Percentiles rank a stretch among this genome's conserved stretches.
These are phyloP conservation scores for Drosophila orena DNA, from an alignment of 1,140 invertebrate species.

Conservation along the genomic window DNA sequence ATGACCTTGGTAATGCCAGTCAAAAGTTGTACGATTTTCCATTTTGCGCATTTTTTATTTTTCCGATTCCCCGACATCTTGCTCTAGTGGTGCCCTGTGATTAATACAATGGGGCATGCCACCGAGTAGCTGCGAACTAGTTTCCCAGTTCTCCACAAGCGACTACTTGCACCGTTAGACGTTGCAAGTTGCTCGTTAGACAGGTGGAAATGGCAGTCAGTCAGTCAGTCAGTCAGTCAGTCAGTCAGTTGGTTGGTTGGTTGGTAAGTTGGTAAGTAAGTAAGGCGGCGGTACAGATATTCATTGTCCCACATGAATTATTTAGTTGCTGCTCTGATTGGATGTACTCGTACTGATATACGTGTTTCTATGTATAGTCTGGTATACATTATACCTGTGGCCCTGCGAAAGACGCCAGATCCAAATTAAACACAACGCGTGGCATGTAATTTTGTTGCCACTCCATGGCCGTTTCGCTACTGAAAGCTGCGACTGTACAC, in stretches of 20 bases:
- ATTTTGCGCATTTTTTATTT: not conserved
- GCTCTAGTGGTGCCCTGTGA: conserved; percentile 1
- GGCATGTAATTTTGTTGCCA: conserved; percentile 38
- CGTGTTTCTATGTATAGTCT: not conserved
- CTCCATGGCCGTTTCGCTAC: conserved; percentile 12
- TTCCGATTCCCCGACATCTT: not conserved
- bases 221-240: conserved; percentile 4
- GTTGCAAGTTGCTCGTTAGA: conserved; percentile 20
- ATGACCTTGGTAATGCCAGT: conserved; percentile 37
- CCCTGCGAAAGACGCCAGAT: conserved; percentile 48
- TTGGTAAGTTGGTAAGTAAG: conserved; percentile 1
- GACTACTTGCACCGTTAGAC: conserved; percentile 22
- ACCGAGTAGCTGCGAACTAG: conserved; percentile 19
- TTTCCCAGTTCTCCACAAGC: conserved; percentile 16
- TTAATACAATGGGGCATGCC: conserved; percentile 29
- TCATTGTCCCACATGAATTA: conserved; percentile 62
- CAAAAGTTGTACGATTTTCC: conserved; percentile 4
- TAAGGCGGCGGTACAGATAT: conserved; percentile 32
- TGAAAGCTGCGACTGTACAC: not conserved
- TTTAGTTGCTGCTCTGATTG: conserved; percentile 56
- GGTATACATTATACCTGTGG: not conserved
- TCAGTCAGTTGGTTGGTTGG: not conserved
- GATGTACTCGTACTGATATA: conserved; percentile 11
- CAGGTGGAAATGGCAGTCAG: conserved; percentile 14
- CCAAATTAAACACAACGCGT: conserved; percentile 42